phyloP scores from a whole-genome alignment of 2,797 vertebrate genomes.

The Catostomus latipinnis region DNA sequence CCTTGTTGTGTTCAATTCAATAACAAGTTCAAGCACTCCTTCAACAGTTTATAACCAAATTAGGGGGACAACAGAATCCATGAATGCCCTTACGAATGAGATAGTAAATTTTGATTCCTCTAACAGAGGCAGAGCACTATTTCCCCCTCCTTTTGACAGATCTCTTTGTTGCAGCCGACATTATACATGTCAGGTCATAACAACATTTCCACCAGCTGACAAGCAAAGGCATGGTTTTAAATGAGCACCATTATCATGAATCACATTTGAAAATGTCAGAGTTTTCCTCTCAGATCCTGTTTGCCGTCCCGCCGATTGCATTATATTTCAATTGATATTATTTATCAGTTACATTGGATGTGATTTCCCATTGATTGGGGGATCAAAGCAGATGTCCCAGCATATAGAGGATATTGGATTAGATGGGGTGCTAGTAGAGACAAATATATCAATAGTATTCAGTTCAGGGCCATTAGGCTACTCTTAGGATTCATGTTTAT shows the following conservation, averaged over 20 bases:
- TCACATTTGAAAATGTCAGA: slow-evolving; percentile 61
- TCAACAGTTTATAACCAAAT: slow-evolving; percentile 53
- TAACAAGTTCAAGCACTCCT: slow-evolving; percentile 50
- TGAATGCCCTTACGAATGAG: slow-evolving; percentile 57
- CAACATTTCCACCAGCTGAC: slow-evolving; percentile 53
- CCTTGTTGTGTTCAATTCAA: slow-evolving; percentile 50
- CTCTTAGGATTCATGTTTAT: slow-evolving; percentile 1
- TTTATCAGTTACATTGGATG: slow-evolving; percentile 61
- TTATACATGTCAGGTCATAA: slow-evolving; percentile 54
- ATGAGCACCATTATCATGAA: slow-evolving; percentile 58
- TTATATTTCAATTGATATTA: slow-evolving; percentile 53
- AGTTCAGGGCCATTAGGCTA: slow-evolving; percentile 21
- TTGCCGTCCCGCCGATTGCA: slow-evolving; percentile 52
- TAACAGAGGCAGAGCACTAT: not conserved
- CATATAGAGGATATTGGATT: slow-evolving; percentile 55
- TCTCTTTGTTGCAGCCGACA: slow-evolving; percentile 51
- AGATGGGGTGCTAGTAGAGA: slow-evolving; percentile 48
- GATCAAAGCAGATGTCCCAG: slow-evolving; percentile 52
- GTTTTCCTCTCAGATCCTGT: slow-evolving; percentile 37
- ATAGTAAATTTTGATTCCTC: not conserved
- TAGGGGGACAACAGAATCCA: slow-evolving; percentile 54
- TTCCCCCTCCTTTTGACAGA: slow-evolving; percentile 51
- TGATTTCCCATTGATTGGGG: slow-evolving; percentile 59
- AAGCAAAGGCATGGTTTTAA: slow-evolving; percentile 53
- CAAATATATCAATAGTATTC: slow-evolving; percentile 53